A percentile compares a stretch with the other conserved stretches of the same genome.
These are phyloP conservation scores for Piliocolobus tephrosceles DNA, from an alignment of 2,113 vertebrate species.

Conservation along the genomic window DNA sequence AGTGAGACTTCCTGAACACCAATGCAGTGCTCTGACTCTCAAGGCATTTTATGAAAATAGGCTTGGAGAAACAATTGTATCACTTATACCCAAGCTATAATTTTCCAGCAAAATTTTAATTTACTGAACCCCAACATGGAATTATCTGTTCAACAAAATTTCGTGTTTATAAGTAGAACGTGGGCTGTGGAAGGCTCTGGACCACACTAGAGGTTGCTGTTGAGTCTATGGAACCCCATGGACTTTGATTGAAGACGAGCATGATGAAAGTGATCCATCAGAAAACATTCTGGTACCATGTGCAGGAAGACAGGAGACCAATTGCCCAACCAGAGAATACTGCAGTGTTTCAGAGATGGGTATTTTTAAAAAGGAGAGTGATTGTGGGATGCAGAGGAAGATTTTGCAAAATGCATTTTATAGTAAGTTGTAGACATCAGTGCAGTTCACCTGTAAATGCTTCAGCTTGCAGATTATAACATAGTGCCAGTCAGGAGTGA, in stretches of 20 bases:
- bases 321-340: background rate
- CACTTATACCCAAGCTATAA: background rate
- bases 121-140: too few species aligned
- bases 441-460: background rate
- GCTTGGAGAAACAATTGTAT: background rate
- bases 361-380: background rate
- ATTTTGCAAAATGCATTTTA: background rate
- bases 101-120: background rate
- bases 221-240: background rate
- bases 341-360: background rate
- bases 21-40: background rate
- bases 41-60: background rate
- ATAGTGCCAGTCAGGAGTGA: background rate
- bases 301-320: background rate
- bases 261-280: too few species aligned
- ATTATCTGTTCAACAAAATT: background rate
- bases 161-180: background rate
- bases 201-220: background rate
- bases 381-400: background rate
- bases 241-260: background rate
- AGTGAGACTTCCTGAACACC: background rate
- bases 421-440: background rate
- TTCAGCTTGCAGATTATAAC: background rate
- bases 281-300: background rate
- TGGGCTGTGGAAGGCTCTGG: background rate